Base-by-base conservation (phyloP, 2,113 vertebrate genomes). In the Pomatorhinus ruficollis region DNA sequence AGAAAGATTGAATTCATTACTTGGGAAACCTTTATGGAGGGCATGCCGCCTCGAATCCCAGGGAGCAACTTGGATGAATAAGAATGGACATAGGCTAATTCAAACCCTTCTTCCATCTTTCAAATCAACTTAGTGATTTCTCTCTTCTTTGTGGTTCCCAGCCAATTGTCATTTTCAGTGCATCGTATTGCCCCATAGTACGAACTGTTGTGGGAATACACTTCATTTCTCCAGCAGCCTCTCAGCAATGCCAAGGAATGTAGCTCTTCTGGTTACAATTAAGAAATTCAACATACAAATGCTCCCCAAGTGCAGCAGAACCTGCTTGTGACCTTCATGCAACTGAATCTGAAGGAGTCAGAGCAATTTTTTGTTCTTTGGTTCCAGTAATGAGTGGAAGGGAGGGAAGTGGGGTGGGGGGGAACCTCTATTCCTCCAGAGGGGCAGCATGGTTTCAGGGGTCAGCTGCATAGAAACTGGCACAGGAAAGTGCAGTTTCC, bases 211-310 rank as follows among this genome's bases (percentile, higher is more conserved):
- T 96, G 94, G 93, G 94, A 97, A 96, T 96, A 96, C 12, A 5
- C 69, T 95, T 72, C 84, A 96, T 93, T 96, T 87, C 95, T 87
- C 66, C 74, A 76, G 87, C 94, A 95, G 94, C 83, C 83, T 93
- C 87, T 90, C 81, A 90, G 87, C 82, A 83, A 74, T 23, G 82
- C 93, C 93, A 96, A 96, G 78, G 89, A 96, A 97, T 94, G 93
- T 45, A 89, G 84, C 49, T 97, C 70, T 94, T 95, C 93, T 97
- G 95, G 95, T 95, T 96, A 91, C 89, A 94, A 94, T 96, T 97
- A 96, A 91, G 89, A 93, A 96, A 96, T 95, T 84, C 91, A 95
- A 96, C 91, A 93, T 3, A 89, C 54, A 88, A 95, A 80, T 25
- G 50, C 87, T 97, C 89, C 91, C 91, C 56, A 83, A 96, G 93